Percentiles rank a stretch among this genome's conserved stretches.
Evolutionary conservation across 1,140 invertebrate species (phyloP).

Genomic region (Meloidogyne chitwoodi): DNA sequence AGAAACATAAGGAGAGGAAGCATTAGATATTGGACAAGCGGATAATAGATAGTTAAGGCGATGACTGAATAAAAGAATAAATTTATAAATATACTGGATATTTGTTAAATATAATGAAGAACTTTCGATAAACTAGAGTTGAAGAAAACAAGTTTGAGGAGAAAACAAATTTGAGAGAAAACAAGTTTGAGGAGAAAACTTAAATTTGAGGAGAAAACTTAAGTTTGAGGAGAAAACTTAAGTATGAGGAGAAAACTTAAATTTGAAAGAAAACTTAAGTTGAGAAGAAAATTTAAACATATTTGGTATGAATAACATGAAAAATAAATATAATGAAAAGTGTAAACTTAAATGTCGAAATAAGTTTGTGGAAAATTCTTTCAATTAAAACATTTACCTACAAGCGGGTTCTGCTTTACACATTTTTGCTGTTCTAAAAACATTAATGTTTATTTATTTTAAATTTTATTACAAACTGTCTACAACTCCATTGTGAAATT

Average conservation of each 20-base stretch:
- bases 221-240: too few species aligned
- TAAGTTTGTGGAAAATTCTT: not conserved
- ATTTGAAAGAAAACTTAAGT: too few species aligned
- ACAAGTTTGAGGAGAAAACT: too few species aligned
- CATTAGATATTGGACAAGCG: not conserved
- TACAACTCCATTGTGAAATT: conserved; percentile 35
- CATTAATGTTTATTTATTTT: not conserved
- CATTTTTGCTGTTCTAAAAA: not conserved
- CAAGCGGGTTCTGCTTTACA: not conserved
- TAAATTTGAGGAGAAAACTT: too few species aligned
- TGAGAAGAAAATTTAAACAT: too few species aligned
- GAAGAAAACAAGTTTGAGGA: too few species aligned
- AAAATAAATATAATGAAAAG: too few species aligned
- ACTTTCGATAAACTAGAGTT: too few species aligned
- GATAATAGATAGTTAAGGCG: not conserved
- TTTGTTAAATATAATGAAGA: too few species aligned
- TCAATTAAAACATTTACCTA: conserved; percentile 16
- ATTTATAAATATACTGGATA: too few species aligned
- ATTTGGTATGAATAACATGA: too few species aligned
- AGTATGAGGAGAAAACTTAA: not conserved
- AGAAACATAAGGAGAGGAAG: not conserved
- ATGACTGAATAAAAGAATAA: not conserved
- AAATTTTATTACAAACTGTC: conserved; percentile 29
- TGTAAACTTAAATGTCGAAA: not conserved
- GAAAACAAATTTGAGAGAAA: too few species aligned